These are phyloP conservation scores for Eumeta japonica DNA, from an alignment of 1,140 invertebrate species.

Conservation along the genomic window DNA sequence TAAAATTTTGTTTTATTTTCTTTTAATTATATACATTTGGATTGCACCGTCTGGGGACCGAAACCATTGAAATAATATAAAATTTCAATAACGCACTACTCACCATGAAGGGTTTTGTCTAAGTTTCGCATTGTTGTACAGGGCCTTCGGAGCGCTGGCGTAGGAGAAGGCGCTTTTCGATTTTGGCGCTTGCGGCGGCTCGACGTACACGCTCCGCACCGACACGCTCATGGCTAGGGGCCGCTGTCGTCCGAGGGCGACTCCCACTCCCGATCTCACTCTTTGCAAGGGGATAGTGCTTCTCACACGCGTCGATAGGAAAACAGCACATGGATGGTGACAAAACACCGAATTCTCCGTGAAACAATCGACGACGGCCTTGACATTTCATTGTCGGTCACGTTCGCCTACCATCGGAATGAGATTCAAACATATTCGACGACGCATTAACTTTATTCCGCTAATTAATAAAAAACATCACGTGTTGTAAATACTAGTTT, in stretches of 20 bases:
- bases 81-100: too few species aligned
- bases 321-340: conserved; percentile 32
- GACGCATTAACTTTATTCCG: too few species aligned
- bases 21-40: not conserved
- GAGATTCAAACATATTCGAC: too few species aligned
- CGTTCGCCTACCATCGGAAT: too few species aligned
- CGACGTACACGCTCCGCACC: conserved; percentile 37
- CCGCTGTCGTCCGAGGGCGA: too few species aligned
- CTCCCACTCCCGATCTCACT: too few species aligned
- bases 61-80: not conserved
- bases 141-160: conserved; percentile 44
- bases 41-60: not conserved
- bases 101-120: conserved; percentile 45
- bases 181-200: conserved; percentile 29
- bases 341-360: too few species aligned
- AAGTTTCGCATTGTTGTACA: conserved; percentile 53
- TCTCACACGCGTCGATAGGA: conserved; percentile 21
- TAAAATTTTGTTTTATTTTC: too few species aligned
- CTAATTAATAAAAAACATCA: too few species aligned
- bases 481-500: too few species aligned
- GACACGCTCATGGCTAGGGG: conserved; percentile 32
- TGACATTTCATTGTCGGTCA: too few species aligned
- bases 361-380: too few species aligned
- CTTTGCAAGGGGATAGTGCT: conserved; percentile 23
- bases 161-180: conserved; percentile 46